Evolutionary conservation across 2,888 invertebrate species (phyloP), one percentile per base, ranked within the genome.

Genomic region (Chromoteleia sp.): DNA sequence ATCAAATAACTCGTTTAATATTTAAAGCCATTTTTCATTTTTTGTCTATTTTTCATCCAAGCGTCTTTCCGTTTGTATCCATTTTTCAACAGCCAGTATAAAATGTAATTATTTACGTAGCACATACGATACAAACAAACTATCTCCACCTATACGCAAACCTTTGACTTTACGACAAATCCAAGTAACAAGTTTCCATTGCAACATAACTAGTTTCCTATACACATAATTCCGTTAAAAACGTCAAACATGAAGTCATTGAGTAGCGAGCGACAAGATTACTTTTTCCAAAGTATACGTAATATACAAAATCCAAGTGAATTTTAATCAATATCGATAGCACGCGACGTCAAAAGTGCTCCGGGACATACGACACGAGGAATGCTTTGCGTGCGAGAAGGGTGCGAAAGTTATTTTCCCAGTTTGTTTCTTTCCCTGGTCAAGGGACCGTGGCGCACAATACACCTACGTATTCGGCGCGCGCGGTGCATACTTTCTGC

Each of bases 271-370:
- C 41, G n/a, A 43, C 48, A 36, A 39, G 14, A 48, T 58, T 70
- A 14, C 2, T 48, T 58, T 43, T 48, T 54, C 30, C 14, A 58
- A 70, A 21, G 21, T n/a, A n/a, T n/a, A n/a, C n/a, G n/a, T 39
- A 63, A 65, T 17, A 59, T 14, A 45, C 21, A 61, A 39, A 54
- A 59, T 70, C 29, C 10, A 39, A 30, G 50, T 65, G 58, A 65
- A 56, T 65, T 43, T 48, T 50, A 78, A 78, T 71, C 77, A 70
- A 70, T 77, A 77, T 77, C 74, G 80, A 80, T 84, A 84, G 84
- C 87, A 85, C 83, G 85, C 86, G 84, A 87, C 71, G 78, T 81
- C 81, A 15, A 83, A 84, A 86, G 21, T 86, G 84, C 83, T 84
- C 45, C 48, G 65, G 75, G 68, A 84, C 81, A 45, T 67, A 74